Evolutionary conservation across 2,797 vertebrate genomes (phyloP).

Genomic region (Phataginus tetradactyla): DNA sequence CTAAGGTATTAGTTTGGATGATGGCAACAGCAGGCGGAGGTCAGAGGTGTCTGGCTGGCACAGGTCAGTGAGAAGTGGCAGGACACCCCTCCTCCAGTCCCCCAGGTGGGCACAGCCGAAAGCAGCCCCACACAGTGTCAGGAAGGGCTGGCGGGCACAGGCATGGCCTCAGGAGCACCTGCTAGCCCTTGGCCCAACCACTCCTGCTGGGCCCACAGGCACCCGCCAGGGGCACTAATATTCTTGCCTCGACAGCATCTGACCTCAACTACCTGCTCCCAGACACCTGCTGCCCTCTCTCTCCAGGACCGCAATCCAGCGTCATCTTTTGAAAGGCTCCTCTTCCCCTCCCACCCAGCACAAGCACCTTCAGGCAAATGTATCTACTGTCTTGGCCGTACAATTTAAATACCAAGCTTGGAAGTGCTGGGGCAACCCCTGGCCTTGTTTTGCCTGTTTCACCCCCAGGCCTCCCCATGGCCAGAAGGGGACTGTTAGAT

Average conservation of each 20-base stretch:
- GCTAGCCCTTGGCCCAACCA: background rate
- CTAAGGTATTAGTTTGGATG: background rate
- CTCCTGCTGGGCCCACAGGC: background rate
- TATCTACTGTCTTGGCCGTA: background rate
- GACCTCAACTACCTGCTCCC: background rate
- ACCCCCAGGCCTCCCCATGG: background rate
- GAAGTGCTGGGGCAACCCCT: background rate
- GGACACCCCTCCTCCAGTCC: background rate
- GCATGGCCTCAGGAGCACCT: background rate
- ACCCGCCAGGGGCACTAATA: background rate
- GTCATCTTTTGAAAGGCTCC: background rate
- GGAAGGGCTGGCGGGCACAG: background rate
- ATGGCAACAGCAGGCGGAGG: background rate
- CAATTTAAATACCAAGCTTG: background rate
- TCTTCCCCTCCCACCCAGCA: background rate
- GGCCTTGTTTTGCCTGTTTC: background rate
- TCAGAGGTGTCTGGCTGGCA: background rate
- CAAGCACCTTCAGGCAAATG: background rate
- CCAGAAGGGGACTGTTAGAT: background rate
- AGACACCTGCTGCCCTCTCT: background rate
- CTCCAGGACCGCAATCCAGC: background rate
- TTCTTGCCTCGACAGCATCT: background rate
- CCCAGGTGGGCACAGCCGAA: fast-evolving
- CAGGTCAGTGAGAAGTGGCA: background rate
- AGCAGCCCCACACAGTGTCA: background rate